Base-by-base conservation (phyloP, 2,888 invertebrate species). In the Teleogryllus oceanicus region DNA sequence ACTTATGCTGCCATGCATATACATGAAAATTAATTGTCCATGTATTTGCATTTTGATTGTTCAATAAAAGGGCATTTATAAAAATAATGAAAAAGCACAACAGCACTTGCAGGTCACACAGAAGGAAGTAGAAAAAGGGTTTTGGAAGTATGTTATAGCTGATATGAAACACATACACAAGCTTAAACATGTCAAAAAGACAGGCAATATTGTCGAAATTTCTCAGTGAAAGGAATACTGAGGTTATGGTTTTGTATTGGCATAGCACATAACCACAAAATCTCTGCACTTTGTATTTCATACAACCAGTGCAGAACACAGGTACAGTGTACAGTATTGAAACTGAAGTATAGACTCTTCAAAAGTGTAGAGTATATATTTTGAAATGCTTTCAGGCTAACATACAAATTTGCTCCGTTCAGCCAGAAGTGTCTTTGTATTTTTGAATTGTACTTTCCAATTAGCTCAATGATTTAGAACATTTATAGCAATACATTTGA, bases 141-240 rank as follows among this genome's bases (percentile, higher is more conserved):
- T 62, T 62, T 62, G 62, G 62, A 62, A 62, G 62, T 18, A 62
- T 62, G 62, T 62, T 16, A 62, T 62, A 62, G 62, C 62, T n/a
- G 62, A 18, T 62, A 62, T 62, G 13, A 18, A 62, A 62, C n/a
- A n/a, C n/a, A 62, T 62, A n/a, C n/a, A 62, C 37, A 62, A 62
- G 62, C 62, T 62, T 62, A 62, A 62, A 62, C 62, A 62, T 62
- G 62, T 62, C 62, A 62, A 62, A 62, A 62, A 62, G 62, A 62
- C 62, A 62, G n/a, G 62, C n/a, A 62, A 62, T 62, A 62, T 62
- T 62, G 62, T 62, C 62, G n/a, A 62, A 62, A 62, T 62, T 62
- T 62, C 62, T 62, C n/a, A 18, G 62, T 62, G 62, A 62, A n/a
- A 62, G 62, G 62, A 62, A 62, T 62, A 62, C 13, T 62, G 62